These are phyloP conservation scores for Perccottus glenii DNA, from an alignment of 2,113 vertebrate genomes.

Conservation along the genomic window DNA sequence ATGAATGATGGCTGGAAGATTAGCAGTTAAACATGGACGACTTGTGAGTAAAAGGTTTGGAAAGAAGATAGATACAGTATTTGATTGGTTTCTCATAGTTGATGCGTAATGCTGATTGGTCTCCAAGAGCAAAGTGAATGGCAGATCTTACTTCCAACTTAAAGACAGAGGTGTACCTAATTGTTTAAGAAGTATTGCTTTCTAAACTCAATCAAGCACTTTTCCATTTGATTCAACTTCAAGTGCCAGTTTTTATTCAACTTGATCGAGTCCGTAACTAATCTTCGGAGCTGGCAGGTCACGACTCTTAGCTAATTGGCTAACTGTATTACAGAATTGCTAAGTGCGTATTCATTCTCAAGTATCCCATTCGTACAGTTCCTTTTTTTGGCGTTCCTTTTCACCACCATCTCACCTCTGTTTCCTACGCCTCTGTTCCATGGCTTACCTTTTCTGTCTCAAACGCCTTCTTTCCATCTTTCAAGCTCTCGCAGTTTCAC, in stretches of 20 bases:
- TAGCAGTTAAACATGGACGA: conserved; percentile 6
- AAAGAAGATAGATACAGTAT: background rate
- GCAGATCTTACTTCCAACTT: conserved; percentile 28
- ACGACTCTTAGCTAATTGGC: conserved; percentile 52
- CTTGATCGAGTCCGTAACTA: conserved; percentile 60
- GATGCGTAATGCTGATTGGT: conserved; percentile 35
- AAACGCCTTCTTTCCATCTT: background rate
- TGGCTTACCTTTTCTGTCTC: conserved; percentile 3
- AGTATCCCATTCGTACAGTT: conserved; percentile 49
- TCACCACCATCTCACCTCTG: conserved; percentile 55
- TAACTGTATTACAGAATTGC: conserved; percentile 57
- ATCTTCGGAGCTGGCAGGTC: conserved; percentile 44
- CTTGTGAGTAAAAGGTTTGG: background rate
- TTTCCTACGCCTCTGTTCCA: conserved; percentile 28
- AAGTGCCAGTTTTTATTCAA: conserved; percentile 42
- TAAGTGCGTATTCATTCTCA: conserved; percentile 57
- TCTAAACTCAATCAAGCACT: conserved; percentile 73
- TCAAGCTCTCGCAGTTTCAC: conserved; percentile 25
- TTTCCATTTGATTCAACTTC: conserved; percentile 61
- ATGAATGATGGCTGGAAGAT: conserved; percentile 41
- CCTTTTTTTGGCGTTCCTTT: conserved; percentile 7
- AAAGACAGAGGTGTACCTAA: conserved; percentile 45
- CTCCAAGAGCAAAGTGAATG: conserved; percentile 54
- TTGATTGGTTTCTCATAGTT: conserved; percentile 36
- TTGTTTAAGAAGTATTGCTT: conserved; percentile 47